A percentile compares a stretch with the other conserved stretches of the same genome.
Evolutionary conservation across 2,113 vertebrate genomes (phyloP).

Genomic region (Progne subis): DNA sequence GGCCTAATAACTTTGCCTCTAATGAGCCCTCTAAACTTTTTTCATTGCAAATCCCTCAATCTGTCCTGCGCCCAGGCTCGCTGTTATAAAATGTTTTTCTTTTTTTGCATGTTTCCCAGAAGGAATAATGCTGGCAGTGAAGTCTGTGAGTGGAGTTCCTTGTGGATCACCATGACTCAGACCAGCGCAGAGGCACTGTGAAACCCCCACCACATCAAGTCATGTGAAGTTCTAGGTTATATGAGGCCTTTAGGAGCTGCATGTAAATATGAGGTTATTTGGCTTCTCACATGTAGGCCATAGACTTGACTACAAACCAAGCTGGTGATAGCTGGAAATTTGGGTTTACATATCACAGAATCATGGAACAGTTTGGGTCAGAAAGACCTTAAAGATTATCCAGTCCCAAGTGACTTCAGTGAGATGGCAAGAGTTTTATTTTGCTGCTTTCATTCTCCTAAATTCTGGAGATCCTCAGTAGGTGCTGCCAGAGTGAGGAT

Average conservation of each 20-base stretch:
- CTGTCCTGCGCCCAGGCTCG: neutral
- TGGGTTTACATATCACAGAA: neutral
- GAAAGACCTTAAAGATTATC: neutral
- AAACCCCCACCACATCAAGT: neutral
- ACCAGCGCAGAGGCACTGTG: neutral
- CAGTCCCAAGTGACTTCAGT: neutral
- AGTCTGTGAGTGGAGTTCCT: neutral
- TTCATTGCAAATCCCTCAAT: conserved; percentile 15
- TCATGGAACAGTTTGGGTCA: neutral
- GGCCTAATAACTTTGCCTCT: conserved; percentile 64
- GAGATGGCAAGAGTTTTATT: neutral
- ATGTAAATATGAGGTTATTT: neutral
- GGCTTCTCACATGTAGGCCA: neutral
- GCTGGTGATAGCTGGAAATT: neutral
- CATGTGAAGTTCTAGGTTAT: neutral
- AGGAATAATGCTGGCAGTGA: neutral
- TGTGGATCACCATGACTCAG: neutral
- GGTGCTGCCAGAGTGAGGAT: neutral
- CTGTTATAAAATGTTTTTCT: neutral
- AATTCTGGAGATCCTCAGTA: neutral
- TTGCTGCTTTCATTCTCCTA: neutral
- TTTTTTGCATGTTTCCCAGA: neutral
- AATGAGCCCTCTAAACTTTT: conserved; percentile 53
- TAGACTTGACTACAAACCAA: neutral
- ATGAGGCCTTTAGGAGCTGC: neutral